Conservation (phyloP, 2,888 invertebrate species). For the Sipha maydis region DNA sequence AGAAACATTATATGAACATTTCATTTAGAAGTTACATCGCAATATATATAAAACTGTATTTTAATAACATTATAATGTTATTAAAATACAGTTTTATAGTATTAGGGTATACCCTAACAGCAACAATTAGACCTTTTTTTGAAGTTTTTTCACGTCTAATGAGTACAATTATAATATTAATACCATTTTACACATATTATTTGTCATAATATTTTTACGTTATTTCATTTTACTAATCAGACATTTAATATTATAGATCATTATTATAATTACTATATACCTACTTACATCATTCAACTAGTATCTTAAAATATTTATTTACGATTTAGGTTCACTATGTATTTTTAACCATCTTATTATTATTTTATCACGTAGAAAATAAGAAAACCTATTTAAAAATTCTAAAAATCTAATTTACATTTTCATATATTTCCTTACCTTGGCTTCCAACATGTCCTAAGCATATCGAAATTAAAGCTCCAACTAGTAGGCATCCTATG, state of each 20-base stretch:
- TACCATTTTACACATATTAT: not conserved
- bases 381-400: too few relatives aligned
- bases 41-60: not conserved
- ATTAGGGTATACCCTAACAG: not conserved
- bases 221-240: not conserved
- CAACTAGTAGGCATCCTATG: conserved; percentile 58
- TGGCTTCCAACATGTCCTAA: conserved; percentile 48
- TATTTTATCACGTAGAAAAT: too few relatives aligned
- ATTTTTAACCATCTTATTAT: too few relatives aligned
- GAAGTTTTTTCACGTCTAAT: not conserved
- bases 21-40: not conserved
- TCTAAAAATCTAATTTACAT: not conserved
- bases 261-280: too few relatives aligned
- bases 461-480: conserved; percentile 50
- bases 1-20: not conserved
- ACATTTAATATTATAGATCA: not conserved
- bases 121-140: not conserved
- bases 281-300: too few relatives aligned
- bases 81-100: too few relatives aligned
- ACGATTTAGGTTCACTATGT: too few relatives aligned
- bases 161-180: not conserved
- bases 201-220: not conserved
- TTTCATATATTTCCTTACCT: conserved; percentile 20
- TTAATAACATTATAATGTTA: not conserved
- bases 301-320: too few relatives aligned